Evolutionary conservation across 37 sponge, comb jelly and placozoan genomes (phyloP).

Genomic region (Ephydatia muelleri): DNA sequence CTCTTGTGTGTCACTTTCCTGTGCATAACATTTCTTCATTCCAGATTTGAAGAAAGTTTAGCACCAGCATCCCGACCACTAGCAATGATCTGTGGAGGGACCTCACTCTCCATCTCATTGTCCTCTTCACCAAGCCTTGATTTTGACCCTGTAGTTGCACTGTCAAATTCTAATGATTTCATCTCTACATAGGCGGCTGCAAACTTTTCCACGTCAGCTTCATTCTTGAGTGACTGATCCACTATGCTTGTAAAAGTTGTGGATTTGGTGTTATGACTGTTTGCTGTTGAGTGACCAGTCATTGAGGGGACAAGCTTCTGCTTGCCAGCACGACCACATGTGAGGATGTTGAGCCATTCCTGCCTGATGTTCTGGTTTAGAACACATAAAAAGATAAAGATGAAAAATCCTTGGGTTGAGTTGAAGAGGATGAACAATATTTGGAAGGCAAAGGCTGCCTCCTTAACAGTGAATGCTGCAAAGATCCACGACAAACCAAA

Average conservation of each 20-base stretch:
- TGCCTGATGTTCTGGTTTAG: constrained; percentile 45
- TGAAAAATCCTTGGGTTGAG: constrained; percentile 47
- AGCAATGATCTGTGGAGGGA: not conserved
- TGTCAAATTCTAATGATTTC: not conserved
- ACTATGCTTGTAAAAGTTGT: not conserved
- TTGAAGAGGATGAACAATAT: constrained; percentile 59
- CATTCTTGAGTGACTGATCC: not conserved
- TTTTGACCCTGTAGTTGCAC: not conserved
- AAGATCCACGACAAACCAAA: constrained; percentile 66
- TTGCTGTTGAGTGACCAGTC: not conserved
- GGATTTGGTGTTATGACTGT: not conserved
- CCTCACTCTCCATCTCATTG: not conserved
- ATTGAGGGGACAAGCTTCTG: not conserved
- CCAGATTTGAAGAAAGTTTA: too few species aligned
- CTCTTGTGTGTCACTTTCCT: too few species aligned
- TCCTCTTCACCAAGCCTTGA: not conserved
- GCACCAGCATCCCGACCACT: not conserved
- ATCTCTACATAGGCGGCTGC: not conserved
- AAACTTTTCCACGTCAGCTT: not conserved
- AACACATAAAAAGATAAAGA: constrained; percentile 69
- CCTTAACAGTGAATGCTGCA: constrained; percentile 48
- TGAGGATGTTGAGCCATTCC: constrained; percentile 48
- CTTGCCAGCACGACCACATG: not conserved
- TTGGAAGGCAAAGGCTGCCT: constrained; percentile 33
- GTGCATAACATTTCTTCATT: too few species aligned